Evolutionary conservation across 2,797 vertebrate species (phyloP).

Genomic region (Tangara arthus): DNA sequence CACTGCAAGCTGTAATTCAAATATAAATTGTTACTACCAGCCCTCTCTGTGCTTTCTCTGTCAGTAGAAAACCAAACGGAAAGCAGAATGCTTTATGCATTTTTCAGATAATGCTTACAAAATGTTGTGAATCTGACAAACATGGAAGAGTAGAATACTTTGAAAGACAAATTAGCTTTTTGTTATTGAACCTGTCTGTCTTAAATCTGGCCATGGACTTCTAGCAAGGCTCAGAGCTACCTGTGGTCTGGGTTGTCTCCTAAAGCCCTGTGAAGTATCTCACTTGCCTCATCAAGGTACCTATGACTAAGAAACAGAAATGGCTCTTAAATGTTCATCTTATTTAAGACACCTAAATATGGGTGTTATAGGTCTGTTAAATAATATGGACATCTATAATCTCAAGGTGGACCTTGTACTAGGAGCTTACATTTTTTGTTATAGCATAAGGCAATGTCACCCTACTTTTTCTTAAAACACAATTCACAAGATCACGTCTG

Average conservation of each 20-base stretch:
- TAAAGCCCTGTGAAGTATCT: not conserved
- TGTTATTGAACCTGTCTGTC: not conserved
- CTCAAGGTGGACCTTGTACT: not conserved
- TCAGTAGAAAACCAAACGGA: not conserved
- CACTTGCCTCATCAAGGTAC: not conserved
- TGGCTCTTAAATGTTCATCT: not conserved
- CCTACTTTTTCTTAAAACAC: not conserved
- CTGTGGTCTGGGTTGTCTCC: rapidly evolving
- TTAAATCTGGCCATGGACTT: not conserved
- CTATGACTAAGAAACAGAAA: not conserved
- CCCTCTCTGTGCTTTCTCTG: not conserved
- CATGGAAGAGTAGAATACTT: not conserved
- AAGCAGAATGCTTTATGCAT: not conserved
- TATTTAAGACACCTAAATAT: not conserved
- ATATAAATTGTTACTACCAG: not conserved
- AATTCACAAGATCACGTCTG: not conserved
- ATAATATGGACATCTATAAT: not conserved
- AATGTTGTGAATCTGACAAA: not conserved
- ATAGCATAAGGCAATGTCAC: not conserved
- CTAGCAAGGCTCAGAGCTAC: not conserved
- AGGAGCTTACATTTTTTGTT: not conserved
- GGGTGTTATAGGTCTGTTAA: not conserved
- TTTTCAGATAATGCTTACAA: not conserved
- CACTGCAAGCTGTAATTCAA: not conserved
- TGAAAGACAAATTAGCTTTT: not conserved